Conservation (phyloP, 2,888 invertebrate species). For the Archips xylosteana region DNA sequence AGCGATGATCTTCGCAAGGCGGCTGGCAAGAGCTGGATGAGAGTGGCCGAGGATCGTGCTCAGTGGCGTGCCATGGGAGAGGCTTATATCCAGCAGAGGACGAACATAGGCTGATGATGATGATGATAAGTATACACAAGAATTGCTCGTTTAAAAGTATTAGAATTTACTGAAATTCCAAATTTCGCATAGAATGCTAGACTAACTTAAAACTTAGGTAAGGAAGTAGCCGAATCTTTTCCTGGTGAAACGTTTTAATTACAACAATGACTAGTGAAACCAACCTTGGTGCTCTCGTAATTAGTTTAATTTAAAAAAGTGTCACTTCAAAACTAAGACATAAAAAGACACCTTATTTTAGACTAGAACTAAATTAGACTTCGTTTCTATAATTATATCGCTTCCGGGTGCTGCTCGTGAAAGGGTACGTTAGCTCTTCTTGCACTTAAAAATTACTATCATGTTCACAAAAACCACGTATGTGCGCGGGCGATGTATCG, state of each 20-base stretch:
- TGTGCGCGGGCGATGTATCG: background rate
- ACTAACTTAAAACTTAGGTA: background rate
- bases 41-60: no score
- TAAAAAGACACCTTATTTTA: conserved; percentile 3
- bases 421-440: conserved; percentile 35
- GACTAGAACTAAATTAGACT: conserved; percentile 14
- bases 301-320: background rate
- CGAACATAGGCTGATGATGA: no score
- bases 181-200: no score
- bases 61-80: no score
- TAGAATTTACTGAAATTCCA: no score
- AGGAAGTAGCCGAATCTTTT: background rate
- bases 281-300: background rate
- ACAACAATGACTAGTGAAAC: background rate
- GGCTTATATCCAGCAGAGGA: no score
- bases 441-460: conserved; percentile 4
- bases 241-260: background rate
- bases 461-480: background rate
- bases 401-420: conserved; percentile 37
- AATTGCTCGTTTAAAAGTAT: no score
- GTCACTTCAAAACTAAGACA: background rate
- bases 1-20: no score
- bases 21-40: no score
- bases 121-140: no score
- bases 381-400: conserved; percentile 23